Evolutionary conservation across 1,140 invertebrate genomes (phyloP).

Genomic region (Drosophila kepulauana): DNA sequence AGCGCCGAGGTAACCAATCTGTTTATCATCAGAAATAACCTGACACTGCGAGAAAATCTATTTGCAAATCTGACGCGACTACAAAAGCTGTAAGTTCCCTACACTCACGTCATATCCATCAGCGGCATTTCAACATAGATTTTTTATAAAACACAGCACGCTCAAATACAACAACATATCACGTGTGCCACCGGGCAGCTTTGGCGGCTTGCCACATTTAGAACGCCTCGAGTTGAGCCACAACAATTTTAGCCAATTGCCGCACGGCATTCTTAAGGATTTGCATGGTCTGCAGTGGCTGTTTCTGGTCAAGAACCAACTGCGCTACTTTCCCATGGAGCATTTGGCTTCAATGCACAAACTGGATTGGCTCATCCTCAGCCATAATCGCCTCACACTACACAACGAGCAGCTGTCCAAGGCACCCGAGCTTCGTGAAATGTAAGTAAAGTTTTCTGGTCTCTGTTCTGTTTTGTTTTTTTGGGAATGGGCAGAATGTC

Average conservation of each 20-base stretch:
- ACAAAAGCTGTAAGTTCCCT: conserved; percentile 62
- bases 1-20: conserved; percentile 75
- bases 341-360: conserved; percentile 85
- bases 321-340: conserved; percentile 72
- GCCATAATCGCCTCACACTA: conserved; percentile 85
- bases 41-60: conserved; percentile 58
- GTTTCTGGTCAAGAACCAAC: conserved; percentile 84
- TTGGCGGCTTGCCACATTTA: conserved; percentile 60
- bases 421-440: conserved; percentile 85
- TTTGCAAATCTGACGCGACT: conserved; percentile 65
- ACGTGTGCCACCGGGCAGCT: conserved; percentile 68
- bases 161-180: conserved; percentile 83
- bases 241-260: conserved; percentile 85
- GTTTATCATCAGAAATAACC: conserved; percentile 71
- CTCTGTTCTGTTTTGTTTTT: not conserved
- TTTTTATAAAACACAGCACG: conserved; percentile 39
- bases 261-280: conserved; percentile 82
- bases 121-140: not conserved
- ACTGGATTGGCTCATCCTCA: conserved; percentile 85
- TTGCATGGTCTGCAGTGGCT: conserved; percentile 85
- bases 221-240: conserved; percentile 82
- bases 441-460: conserved; percentile 85
- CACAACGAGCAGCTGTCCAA: conserved; percentile 85
- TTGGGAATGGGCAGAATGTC: conserved; percentile 20
- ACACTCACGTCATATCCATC: not conserved